These are phyloP conservation scores for Ornithorhynchus anatinus DNA, from an alignment of 2,113 vertebrate genomes.

Conservation along the genomic window DNA sequence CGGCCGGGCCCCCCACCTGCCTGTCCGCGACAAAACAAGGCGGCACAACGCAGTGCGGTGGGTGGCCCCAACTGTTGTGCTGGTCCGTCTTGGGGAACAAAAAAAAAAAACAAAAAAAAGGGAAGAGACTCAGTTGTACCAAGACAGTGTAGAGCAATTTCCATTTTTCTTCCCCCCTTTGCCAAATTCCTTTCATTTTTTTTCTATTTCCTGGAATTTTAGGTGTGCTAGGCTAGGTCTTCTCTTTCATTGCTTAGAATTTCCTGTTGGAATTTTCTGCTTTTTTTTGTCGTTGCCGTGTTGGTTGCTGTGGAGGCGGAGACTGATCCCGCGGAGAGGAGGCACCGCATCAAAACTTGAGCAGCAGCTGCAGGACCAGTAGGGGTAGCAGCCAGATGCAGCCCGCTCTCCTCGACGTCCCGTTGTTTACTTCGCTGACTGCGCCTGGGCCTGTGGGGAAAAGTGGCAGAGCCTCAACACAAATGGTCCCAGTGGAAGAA, in stretches of 20 bases:
- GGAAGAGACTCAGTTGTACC: constrained; percentile 57
- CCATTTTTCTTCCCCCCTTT: constrained; percentile 32
- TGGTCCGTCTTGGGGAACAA: constrained; percentile 21
- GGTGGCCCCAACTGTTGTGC: constrained; percentile 6
- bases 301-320: constrained; percentile 26
- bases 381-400: constrained; percentile 79
- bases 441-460: constrained; percentile 82
- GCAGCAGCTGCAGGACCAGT: constrained; percentile 76
- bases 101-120: background rate
- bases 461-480: background rate
- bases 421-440: constrained; percentile 89
- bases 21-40: constrained; percentile 10
- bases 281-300: constrained; percentile 34
- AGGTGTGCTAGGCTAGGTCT: constrained; percentile 58
- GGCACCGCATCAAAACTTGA: constrained; percentile 80
- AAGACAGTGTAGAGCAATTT: constrained; percentile 64
- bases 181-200: constrained; percentile 41
- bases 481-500: fast-evolving
- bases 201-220: constrained; percentile 61
- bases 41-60: background rate
- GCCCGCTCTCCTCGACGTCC: constrained; percentile 67
- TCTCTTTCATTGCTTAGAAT: constrained; percentile 60
- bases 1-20: background rate
- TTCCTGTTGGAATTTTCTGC: constrained; percentile 57
- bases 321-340: constrained; percentile 30